These are phyloP conservation scores for Calcarius lapponicus DNA, from an alignment of 2,797 vertebrate genomes.

Conservation along the genomic window DNA sequence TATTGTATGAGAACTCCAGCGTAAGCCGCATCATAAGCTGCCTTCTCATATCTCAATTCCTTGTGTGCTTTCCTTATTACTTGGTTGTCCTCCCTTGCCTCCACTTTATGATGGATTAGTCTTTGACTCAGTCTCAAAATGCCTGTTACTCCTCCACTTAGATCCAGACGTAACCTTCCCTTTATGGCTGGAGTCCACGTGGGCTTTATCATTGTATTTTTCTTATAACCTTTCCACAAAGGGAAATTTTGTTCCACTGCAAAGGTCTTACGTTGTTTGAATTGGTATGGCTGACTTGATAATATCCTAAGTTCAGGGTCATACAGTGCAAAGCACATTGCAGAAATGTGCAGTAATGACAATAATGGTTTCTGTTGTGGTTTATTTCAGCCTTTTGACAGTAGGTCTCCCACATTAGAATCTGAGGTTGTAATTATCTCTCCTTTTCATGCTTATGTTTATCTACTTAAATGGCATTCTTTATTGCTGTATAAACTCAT, in stretches of 20 bases:
- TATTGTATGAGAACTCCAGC: background rate
- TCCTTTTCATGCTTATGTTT: background rate
- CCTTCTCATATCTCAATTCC: background rate
- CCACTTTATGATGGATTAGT: background rate
- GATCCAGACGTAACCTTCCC: background rate
- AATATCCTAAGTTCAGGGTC: constrained; percentile 4
- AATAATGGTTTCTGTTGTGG: background rate
- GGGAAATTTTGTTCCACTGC: constrained; percentile 20
- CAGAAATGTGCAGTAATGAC: constrained; percentile 17
- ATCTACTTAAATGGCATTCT: background rate
- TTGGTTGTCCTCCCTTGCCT: background rate
- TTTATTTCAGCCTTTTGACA: constrained; percentile 5
- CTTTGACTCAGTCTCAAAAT: background rate
- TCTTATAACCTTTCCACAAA: constrained; percentile 28
- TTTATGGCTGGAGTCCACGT: background rate
- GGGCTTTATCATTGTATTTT: constrained; percentile 5
- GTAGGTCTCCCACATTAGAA: background rate
- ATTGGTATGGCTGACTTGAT: constrained; percentile 6
- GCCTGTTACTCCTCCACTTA: background rate
- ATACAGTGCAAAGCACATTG: background rate
- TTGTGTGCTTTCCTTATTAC: background rate
- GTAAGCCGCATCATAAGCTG: background rate
- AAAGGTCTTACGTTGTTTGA: background rate
- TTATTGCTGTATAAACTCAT: background rate
- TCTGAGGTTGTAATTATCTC: background rate